Base-by-base conservation (phyloP, 2,113 vertebrate species). In the Thomomys bottae region DNA sequence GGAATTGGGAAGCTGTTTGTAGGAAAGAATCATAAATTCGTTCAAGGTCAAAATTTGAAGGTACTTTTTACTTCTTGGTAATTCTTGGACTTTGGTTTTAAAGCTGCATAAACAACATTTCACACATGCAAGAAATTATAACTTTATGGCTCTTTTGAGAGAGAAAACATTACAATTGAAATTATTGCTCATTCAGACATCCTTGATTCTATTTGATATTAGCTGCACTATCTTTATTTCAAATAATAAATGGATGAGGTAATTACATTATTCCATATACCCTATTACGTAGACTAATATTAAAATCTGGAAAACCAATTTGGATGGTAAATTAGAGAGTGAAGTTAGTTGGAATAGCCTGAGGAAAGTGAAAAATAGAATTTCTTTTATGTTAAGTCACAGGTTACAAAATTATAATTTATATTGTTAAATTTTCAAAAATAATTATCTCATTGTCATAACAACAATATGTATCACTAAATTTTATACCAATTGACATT, bases 271-370 rank as follows among this genome's bases (percentile, higher is more conserved):
- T 67, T 72, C 80, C 57, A 77, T 88, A 94, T 54, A 94, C 89
- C 92, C 92, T 95, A 91, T 93, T 95, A 92, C 59, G 87, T 67
- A 72, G 36, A n/a, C 63, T 90, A 67, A 92, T 75, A 95, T 84
- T 96, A 75, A 92, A 94, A 92, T 94, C 90, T 94, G 66, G 92
- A 32, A 93, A 95, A 95, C 87, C 90, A 94, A 93, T 96, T 95
- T 95, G 84, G 12, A 90, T 87, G 67, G 63, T 81, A 94, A 92
- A 95, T 93, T 95, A 94, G 71, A 95, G 92, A 66, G 94, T 80
- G 72, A 84, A 81, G 72, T 79, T 88, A 73, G 49, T 61, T 70
- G 80, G 20, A 93, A 84, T 84, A 95, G 90, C 92, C 84, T 34
- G 18, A 93, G 76, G 90, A 94, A 96, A 93, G 91, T 94, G 83